These are phyloP conservation scores for Cydia amplana DNA, from an alignment of 1,140 invertebrate species.

Conservation along the genomic window DNA sequence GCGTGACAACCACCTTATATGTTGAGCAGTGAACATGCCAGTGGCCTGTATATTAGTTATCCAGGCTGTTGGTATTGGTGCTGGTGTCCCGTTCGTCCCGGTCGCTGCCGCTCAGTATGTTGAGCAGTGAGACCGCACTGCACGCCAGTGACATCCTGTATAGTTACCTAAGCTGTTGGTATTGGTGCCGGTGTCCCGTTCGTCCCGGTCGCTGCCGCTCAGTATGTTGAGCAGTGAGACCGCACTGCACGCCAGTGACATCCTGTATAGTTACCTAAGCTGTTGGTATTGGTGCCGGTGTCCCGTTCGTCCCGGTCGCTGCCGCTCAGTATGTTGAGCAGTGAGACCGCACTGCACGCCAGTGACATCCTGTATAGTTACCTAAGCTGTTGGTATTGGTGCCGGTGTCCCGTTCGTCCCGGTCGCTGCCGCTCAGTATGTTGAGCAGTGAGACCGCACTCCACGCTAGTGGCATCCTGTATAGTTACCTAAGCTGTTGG, in stretches of 20 bases:
- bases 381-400: background rate
- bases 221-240: background rate
- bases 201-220: background rate
- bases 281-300: conserved; percentile 42
- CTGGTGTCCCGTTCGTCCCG: conserved; percentile 35
- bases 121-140: background rate
- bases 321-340: background rate
- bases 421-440: too few species aligned
- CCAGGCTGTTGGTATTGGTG: conserved; percentile 56
- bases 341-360: background rate
- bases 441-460: too few species aligned
- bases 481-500: too few species aligned
- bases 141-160: background rate
- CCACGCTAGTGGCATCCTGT: too few species aligned
- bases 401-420: too few species aligned
- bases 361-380: background rate
- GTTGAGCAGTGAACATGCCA: too few species aligned
- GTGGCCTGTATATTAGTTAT: too few species aligned
- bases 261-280: background rate
- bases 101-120: background rate
- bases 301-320: background rate
- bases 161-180: conserved; percentile 48
- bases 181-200: conserved; percentile 43
- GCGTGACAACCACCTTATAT: too few species aligned
- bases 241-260: background rate